Evolutionary conservation across 1,140 invertebrate genomes (phyloP).

Genomic region (Agrilus planipennis): DNA sequence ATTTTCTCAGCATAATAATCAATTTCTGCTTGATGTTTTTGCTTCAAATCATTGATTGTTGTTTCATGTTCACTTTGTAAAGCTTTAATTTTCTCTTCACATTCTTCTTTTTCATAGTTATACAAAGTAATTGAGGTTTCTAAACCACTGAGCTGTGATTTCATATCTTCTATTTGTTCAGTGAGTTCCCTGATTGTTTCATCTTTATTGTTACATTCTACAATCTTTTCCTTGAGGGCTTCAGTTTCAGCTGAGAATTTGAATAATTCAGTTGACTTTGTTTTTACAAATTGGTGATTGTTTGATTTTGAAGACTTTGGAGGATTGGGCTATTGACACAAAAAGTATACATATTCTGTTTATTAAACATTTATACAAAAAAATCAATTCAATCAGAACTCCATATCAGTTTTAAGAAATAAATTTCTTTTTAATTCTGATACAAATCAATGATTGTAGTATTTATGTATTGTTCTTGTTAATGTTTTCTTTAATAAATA

Average conservation of each 20-base stretch:
- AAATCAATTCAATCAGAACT: background rate
- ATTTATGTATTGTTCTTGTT: too few relatives aligned
- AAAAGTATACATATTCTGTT: conserved; percentile 3
- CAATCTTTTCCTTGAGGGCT: conserved; percentile 28
- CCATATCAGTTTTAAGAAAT: background rate
- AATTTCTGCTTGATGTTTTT: background rate
- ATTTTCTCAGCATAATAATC: background rate
- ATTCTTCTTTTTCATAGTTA: background rate
- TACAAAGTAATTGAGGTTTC: background rate
- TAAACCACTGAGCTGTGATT: conserved; percentile 16
- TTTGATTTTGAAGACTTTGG: conserved; percentile 24
- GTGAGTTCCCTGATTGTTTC: conserved; percentile 27
- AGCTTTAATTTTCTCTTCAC: too few relatives aligned
- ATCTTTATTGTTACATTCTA: conserved; percentile 32
- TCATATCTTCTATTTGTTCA: conserved; percentile 29
- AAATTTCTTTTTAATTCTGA: conserved; percentile 12
- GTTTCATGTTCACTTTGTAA: background rate
- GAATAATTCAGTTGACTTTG: conserved; percentile 16
- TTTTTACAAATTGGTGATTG: conserved; percentile 15
- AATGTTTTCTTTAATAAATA: too few relatives aligned
- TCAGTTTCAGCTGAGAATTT: conserved; percentile 17
- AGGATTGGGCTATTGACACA: conserved; percentile 21
- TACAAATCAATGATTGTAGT: background rate
- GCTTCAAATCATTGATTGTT: background rate
- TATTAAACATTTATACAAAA: conserved; percentile 1